Evolutionary conservation across 1,140 invertebrate species (phyloP).

Genomic region (Neodiprion pinetum): DNA sequence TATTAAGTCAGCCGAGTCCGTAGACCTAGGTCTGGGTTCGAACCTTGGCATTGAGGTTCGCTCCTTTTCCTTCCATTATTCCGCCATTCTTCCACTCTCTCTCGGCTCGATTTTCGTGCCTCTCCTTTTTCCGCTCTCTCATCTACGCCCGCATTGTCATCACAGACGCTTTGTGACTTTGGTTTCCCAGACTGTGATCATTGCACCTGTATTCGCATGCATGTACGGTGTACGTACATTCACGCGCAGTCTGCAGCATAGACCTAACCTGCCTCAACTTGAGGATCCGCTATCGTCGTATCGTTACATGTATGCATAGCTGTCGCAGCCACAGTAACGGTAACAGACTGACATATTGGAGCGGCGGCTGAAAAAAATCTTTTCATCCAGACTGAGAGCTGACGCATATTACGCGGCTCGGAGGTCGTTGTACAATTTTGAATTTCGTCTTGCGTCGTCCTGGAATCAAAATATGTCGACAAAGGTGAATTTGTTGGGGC

Average conservation of each 20-base stretch:
- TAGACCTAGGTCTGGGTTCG: not conserved
- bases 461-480: no score
- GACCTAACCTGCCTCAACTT: not conserved
- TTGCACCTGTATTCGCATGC: not conserved
- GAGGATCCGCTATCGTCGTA: not conserved
- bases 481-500: no score
- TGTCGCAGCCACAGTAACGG: not conserved
- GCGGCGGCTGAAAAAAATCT: not conserved
- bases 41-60: not conserved
- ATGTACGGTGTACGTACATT: not conserved
- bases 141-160: not conserved
- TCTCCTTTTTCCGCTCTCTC: not conserved
- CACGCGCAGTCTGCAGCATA: not conserved
- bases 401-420: no score
- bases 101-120: not conserved
- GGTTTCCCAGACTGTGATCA: not conserved
- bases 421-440: no score
- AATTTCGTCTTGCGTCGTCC: no score
- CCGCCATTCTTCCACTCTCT: not conserved
- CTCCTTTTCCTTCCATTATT: not conserved
- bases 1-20: not conserved
- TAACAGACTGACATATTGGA: not conserved
- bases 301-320: not conserved
- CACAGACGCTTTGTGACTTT: not conserved
- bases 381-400: no score